phyloP scores from a whole-genome alignment of 2,797 vertebrate genomes.

The Mionectes olivaceus region DNA sequence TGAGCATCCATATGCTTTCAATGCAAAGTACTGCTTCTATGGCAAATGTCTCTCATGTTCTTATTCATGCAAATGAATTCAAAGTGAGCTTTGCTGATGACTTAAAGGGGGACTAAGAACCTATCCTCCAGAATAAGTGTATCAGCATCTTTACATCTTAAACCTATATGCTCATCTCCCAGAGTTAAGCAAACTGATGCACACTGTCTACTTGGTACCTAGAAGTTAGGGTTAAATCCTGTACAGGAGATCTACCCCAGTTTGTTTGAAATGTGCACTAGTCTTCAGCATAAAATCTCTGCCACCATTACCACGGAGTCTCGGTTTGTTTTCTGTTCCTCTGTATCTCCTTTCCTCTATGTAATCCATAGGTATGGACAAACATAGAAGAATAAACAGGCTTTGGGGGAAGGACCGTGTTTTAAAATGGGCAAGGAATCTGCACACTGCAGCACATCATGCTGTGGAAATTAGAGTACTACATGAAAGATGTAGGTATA shows the following conservation, averaged over 20 bases:
- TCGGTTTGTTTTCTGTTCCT: neutral
- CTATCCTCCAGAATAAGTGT: neutral
- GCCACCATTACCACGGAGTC: neutral
- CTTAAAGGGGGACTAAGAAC: neutral
- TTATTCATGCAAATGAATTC: neutral
- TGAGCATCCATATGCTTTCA: neutral
- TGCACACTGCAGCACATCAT: neutral
- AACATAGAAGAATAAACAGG: neutral
- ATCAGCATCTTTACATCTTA: neutral
- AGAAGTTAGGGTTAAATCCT: neutral
- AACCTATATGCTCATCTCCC: neutral
- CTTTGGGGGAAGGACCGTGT: neutral
- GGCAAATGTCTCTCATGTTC: neutral
- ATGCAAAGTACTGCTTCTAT: neutral
- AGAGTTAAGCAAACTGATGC: neutral
- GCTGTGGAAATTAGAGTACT: neutral
- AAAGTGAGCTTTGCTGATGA: neutral
- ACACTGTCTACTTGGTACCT: neutral
- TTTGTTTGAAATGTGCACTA: neutral
- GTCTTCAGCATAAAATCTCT: neutral
- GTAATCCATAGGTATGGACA: neutral
- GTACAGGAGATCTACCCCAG: neutral
- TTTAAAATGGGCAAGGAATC: neutral
- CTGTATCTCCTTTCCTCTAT: neutral
- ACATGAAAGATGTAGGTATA: neutral